Percentiles rank a stretch among this genome's conserved stretches.
Conservation (phyloP, 1,140 invertebrate species). For the Cherax destructor region DNA sequence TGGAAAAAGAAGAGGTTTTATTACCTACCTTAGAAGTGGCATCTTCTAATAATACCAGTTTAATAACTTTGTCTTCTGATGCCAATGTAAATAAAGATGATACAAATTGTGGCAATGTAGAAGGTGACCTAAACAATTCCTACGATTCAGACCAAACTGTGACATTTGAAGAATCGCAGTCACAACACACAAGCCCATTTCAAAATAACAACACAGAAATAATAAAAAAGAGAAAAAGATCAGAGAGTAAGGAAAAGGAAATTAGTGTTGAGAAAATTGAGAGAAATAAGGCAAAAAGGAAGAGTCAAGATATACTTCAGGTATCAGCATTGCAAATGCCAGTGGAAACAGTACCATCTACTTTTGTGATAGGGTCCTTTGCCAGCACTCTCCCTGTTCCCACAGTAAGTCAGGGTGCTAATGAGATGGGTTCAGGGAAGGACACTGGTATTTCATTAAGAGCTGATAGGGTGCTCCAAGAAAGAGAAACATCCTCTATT, state of each 20-base stretch:
- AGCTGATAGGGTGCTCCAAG: too few species aligned
- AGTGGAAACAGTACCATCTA: too few species aligned
- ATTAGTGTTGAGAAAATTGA: not conserved
- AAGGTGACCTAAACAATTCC: not conserved
- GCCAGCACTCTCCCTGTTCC: too few species aligned
- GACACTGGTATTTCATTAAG: too few species aligned
- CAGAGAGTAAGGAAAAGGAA: not conserved
- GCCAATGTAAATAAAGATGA: not conserved
- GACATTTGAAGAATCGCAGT: not conserved
- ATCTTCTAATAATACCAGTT: not conserved
- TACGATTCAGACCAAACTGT: not conserved
- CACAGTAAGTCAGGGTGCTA: too few species aligned
- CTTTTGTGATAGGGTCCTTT: too few species aligned
- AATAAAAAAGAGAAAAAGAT: not conserved
- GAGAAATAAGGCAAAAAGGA: not conserved
- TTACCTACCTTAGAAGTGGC: not conserved
- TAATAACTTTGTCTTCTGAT: not conserved
- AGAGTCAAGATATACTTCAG: too few species aligned
- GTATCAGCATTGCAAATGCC: too few species aligned
- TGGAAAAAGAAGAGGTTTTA: not conserved
- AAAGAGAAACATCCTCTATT: too few species aligned
- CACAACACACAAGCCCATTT: not conserved
- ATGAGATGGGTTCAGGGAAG: too few species aligned
- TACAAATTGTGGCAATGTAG: not conserved
- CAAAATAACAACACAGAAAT: not conserved